These are phyloP conservation scores for Apomyelois bistriatella DNA, from an alignment of 2,888 invertebrate species.

Conservation along the genomic window DNA sequence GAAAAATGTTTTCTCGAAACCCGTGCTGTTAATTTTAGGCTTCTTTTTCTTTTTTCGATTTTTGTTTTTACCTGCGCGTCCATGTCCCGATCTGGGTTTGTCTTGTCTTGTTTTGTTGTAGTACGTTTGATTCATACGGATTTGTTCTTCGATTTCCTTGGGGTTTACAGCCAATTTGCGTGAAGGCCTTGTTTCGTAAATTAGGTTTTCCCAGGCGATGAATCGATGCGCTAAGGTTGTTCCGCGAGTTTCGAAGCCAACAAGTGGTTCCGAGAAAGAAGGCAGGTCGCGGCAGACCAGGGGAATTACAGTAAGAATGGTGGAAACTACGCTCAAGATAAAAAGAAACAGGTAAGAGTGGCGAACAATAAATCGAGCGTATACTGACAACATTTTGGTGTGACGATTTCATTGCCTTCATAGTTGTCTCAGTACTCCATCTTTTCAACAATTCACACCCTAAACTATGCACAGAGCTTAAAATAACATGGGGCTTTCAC, in stretches of 20 bases:
- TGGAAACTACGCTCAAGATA: conserved; percentile 57
- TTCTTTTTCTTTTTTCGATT: conserved; percentile 58
- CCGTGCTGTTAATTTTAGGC: conserved; percentile 44
- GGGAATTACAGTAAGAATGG: conserved; percentile 63
- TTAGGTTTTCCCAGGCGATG: conserved; percentile 91
- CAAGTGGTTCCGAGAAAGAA: conserved; percentile 91
- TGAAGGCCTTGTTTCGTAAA: conserved; percentile 85
- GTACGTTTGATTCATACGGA: conserved; percentile 67
- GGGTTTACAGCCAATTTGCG: conserved; percentile 87
- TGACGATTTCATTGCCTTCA: conserved; percentile 51
- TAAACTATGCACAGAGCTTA: conserved; percentile 23
- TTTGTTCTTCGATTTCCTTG: conserved; percentile 79
- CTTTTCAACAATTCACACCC: conserved; percentile 38
- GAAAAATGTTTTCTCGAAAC: conserved; percentile 46
- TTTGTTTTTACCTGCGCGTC: conserved; percentile 53
- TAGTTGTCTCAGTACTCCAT: conserved; percentile 57
- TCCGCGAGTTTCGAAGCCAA: conserved; percentile 97
- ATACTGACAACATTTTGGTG: conserved; percentile 66
- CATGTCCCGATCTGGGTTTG: conserved; percentile 54
- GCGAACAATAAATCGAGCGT: conserved; percentile 74
- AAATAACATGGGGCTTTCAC: conserved; percentile 15
- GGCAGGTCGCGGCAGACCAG: conserved; percentile 76
- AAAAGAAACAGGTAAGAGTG: conserved; percentile 68
- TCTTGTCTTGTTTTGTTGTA: conserved; percentile 50
- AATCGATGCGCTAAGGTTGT: conserved; percentile 89